Evolutionary conservation across 2,888 invertebrate species (phyloP).

Genomic region (Hirtodrosophila histrioides): DNA sequence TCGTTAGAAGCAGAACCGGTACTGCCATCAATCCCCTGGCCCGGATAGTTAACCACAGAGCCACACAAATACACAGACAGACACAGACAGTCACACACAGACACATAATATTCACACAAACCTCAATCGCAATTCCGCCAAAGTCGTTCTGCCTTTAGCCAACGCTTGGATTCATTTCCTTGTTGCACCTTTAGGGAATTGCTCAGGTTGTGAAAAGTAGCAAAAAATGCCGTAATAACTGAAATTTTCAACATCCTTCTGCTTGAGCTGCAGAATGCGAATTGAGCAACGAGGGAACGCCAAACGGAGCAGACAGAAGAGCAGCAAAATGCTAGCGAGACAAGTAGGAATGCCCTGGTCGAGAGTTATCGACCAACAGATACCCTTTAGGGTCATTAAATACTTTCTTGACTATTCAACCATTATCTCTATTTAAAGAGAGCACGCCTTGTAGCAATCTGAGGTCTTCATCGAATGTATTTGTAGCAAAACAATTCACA

Average conservation of each 20-base stretch:
- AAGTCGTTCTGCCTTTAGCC: conserved; percentile 7
- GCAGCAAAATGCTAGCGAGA: neutral
- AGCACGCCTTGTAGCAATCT: too few species aligned
- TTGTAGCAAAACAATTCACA: too few species aligned
- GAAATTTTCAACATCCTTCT: conserved; percentile 31
- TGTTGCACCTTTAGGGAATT: conserved; percentile 64
- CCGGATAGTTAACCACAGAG: conserved; percentile 16
- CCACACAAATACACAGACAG: conserved; percentile 1
- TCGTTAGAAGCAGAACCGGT: conserved; percentile 49
- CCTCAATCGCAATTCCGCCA: conserved; percentile 4
- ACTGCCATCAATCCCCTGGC: conserved; percentile 28
- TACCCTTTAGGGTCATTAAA: too few species aligned
- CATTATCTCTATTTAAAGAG: too few species aligned
- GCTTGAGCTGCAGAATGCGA: conserved; percentile 2
- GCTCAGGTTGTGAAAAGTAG: conserved; percentile 45
- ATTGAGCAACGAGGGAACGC: conserved; percentile 8
- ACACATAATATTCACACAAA: conserved; percentile 1
- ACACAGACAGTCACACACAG: neutral
- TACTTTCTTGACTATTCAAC: too few species aligned
- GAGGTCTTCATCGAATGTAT: too few species aligned
- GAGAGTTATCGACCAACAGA: too few species aligned
- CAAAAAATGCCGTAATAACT: conserved; percentile 38
- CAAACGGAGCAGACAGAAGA: conserved; percentile 8
- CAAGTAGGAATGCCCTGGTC: too few species aligned
- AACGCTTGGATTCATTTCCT: conserved; percentile 47